Percentiles rank a stretch among this genome's conserved stretches.
Conservation (phyloP, 1,140 invertebrate genomes). For the Saccostrea cuccullata region DNA sequence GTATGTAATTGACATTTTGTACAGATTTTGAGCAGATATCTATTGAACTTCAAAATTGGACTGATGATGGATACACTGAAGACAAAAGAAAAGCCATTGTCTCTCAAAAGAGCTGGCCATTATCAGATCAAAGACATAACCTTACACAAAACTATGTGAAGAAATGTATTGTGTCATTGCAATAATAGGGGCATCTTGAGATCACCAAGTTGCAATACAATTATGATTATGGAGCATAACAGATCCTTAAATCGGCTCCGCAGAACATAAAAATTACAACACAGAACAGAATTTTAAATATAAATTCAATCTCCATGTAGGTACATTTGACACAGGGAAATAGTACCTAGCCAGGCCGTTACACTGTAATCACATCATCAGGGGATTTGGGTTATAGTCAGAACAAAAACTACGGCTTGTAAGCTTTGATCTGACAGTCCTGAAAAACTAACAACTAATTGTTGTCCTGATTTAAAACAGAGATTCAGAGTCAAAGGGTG, state of each 20-base stretch:
- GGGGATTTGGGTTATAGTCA: not conserved
- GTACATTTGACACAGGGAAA: not conserved
- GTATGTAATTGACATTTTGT: constrained; percentile 32
- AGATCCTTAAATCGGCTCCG: not conserved
- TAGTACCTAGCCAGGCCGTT: not conserved
- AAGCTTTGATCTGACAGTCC: constrained; percentile 24
- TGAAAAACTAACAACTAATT: not conserved
- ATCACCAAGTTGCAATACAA: constrained; percentile 23
- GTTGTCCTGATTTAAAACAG: not conserved
- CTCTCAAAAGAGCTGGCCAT: not conserved
- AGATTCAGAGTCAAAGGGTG: not conserved
- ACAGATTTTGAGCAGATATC: constrained; percentile 18
- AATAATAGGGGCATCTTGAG: constrained; percentile 24
- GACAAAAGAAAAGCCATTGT: constrained; percentile 12
- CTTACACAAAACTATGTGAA: constrained; percentile 12
- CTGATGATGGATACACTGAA: constrained; percentile 13
- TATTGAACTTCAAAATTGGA: constrained; percentile 31
- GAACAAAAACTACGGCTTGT: not conserved
- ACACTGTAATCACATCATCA: not conserved
- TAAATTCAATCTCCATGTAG: constrained; percentile 13
- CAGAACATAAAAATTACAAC: constrained; percentile 1
- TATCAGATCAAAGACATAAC: constrained; percentile 20
- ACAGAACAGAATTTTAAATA: constrained; percentile 32
- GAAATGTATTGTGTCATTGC: not conserved
- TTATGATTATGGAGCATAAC: constrained; percentile 16